Conservation (phyloP, 2,888 invertebrate genomes). For the Atrina japonica region DNA sequence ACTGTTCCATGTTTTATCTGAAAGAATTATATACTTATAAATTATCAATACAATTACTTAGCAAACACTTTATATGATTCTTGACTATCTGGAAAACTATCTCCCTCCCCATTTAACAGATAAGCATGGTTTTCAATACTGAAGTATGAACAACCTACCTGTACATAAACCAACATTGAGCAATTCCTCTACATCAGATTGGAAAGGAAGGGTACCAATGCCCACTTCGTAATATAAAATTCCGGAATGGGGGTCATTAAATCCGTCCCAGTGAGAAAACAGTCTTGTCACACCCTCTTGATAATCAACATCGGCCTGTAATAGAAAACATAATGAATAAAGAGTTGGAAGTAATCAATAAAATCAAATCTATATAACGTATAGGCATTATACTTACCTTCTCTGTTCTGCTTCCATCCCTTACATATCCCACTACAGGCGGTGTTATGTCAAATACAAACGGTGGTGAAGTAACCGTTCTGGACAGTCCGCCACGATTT, state of each 20-base stretch:
- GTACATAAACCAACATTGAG: conserved; percentile 47
- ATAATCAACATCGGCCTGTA: conserved; percentile 40
- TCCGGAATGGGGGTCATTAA: conserved; percentile 55
- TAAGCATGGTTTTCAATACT: no score
- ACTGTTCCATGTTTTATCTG: no score
- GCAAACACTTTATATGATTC: no score
- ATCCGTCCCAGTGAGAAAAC: conserved; percentile 50
- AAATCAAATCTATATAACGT: no score
- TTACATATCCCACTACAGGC: conserved; percentile 2
- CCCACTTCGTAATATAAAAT: conserved; percentile 50
- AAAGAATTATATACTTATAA: no score
- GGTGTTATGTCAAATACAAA: conserved; percentile 20
- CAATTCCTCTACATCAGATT: conserved; percentile 41
- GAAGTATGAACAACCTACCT: conserved; percentile 42
- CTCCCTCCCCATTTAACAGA: no score
- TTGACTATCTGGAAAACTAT: no score
- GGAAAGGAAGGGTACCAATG: conserved; percentile 47
- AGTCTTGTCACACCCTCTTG: conserved; percentile 31
- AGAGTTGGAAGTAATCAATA: no score
- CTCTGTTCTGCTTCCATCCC: conserved; percentile 8
- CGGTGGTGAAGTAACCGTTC: neutral
- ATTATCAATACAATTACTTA: no score
- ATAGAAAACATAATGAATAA: neutral
- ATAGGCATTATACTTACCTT: neutral
- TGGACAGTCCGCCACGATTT: conserved; percentile 10